Conservation (phyloP, 92 coral and sea anemone species). For the Montipora capitata region DNA sequence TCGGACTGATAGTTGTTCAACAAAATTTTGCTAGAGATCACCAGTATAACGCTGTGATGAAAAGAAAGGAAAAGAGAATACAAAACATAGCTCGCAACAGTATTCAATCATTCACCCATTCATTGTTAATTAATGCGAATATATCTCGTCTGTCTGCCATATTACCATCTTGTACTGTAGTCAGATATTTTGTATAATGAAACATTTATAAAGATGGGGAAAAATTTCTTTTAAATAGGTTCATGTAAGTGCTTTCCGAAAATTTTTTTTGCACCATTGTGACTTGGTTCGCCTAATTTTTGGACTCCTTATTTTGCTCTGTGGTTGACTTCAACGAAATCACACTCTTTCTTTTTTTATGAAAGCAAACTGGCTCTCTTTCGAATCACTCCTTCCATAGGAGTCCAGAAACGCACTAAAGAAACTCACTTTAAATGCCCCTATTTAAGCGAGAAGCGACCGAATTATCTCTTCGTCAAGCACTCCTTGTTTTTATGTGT, state of each 20-base stretch:
- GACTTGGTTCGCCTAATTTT: background rate
- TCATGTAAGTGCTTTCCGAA: background rate
- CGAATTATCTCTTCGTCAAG: conserved; percentile 2
- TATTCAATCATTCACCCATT: background rate
- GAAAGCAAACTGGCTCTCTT: background rate
- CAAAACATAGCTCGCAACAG: too few relatives aligned
- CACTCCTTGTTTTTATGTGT: background rate
- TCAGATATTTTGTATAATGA: background rate
- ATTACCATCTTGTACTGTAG: background rate
- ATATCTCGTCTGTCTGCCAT: background rate
- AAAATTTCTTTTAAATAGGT: background rate
- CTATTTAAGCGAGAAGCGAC: background rate
- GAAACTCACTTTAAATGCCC: background rate
- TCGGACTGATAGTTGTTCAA: too few relatives aligned
- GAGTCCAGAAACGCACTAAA: background rate
- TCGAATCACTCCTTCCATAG: background rate
- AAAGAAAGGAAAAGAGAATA: background rate
- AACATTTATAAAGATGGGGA: conserved; percentile 25
- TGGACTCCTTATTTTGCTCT: background rate
- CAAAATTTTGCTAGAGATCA: too few relatives aligned
- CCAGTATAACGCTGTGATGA: too few relatives aligned
- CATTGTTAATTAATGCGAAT: background rate
- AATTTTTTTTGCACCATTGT: background rate
- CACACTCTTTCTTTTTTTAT: background rate
- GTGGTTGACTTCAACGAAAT: background rate